Base-by-base conservation (phyloP, 2,113 vertebrate species). In the Leucopsar rothschildi region DNA sequence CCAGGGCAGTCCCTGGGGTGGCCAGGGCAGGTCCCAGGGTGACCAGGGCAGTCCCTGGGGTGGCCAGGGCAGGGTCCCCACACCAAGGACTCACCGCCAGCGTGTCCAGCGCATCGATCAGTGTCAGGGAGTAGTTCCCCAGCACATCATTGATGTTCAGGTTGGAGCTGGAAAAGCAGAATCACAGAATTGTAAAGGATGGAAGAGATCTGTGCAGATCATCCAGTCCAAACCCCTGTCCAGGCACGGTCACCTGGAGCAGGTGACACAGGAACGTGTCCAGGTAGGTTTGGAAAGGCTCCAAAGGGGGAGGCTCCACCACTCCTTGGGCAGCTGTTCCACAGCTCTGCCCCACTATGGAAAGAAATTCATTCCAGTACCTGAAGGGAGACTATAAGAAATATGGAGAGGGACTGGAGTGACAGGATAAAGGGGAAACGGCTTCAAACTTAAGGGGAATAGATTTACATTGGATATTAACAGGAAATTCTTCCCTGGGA, bases 61-160 rank as follows among this genome's bases (percentile, higher is more conserved):
- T 44, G 77, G 1, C 49, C 69, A 55, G 27, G 42, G 23, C 86
- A 66, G 28, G 11, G 53, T 66, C 69, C 78, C n/a, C 78, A 68
- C 1, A 1, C 24, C 70, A 6, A 45, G 86, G 33, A 76, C 98
- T 99, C 98, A 99, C 99, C 97, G 99, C 98, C 35, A 99, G 96
- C 6, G 99, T 99, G 96, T 99, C 99, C 96, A 99, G 97, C 1
- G 99, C 98, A 73, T 99, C 99, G 19, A 99, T 99, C 57, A 99
- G 98, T 8, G 99, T 99, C 68, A 99, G 97, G 5, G 99, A 99
- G 89, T 99, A 99, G 97, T 99, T 99, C 35, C 99, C 99, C 86
- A 99, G 97, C 23, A 99, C 99, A 47, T 99, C 99, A 16, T 99
- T 99, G 96, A 99, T 99, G 98, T 99, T 99, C 97, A 99, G 98